A percentile compares a stretch with the other conserved stretches of the same genome.
Evolutionary conservation across 2,888 invertebrate genomes (phyloP).

Genomic region (Tetheella fluctuosa): DNA sequence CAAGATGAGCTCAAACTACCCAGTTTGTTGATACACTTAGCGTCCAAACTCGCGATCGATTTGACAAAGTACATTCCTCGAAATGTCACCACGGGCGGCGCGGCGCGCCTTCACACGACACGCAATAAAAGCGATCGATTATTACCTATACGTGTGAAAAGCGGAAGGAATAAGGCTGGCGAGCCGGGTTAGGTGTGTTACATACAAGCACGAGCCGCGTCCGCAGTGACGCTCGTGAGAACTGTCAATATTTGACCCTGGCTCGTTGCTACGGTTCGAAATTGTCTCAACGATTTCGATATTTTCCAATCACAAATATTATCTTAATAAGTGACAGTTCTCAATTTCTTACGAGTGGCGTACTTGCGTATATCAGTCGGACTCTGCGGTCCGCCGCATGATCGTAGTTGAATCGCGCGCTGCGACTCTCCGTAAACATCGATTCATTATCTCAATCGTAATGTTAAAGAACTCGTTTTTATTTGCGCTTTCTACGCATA

Average conservation of each 20-base stretch:
- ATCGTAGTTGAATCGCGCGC: slow-evolving; percentile 49
- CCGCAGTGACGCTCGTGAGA: slow-evolving; percentile 77
- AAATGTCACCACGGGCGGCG: slow-evolving; percentile 64
- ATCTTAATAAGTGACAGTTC: slow-evolving; percentile 51
- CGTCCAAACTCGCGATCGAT: slow-evolving; percentile 56
- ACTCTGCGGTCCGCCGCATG: slow-evolving; percentile 36
- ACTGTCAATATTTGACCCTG: slow-evolving; percentile 79
- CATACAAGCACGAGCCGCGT: slow-evolving; percentile 64
- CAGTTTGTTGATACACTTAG: slow-evolving; percentile 72
- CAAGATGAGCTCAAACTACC: slow-evolving; percentile 44
- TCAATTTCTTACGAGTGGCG: slow-evolving; percentile 27
- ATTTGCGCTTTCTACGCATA: slow-evolving; percentile 82
- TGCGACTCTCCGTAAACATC: slow-evolving; percentile 56
- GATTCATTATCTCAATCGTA: slow-evolving; percentile 74
- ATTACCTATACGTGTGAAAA: slow-evolving; percentile 83
- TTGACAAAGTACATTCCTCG: slow-evolving; percentile 70
- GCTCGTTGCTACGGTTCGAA: slow-evolving; percentile 72
- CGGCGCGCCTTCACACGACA: slow-evolving; percentile 68
- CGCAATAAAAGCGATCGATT: slow-evolving; percentile 83
- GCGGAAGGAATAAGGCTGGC: slow-evolving; percentile 75
- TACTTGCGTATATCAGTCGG: not conserved
- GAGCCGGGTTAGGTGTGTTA: slow-evolving; percentile 54
- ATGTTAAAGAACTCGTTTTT: slow-evolving; percentile 75
- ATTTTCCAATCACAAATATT: slow-evolving; percentile 78
- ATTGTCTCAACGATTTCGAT: slow-evolving; percentile 82